Evolutionary conservation across 2,113 vertebrate species (phyloP), one percentile per base, ranked within the genome.

Genomic region (Seriola aureovittata): DNA sequence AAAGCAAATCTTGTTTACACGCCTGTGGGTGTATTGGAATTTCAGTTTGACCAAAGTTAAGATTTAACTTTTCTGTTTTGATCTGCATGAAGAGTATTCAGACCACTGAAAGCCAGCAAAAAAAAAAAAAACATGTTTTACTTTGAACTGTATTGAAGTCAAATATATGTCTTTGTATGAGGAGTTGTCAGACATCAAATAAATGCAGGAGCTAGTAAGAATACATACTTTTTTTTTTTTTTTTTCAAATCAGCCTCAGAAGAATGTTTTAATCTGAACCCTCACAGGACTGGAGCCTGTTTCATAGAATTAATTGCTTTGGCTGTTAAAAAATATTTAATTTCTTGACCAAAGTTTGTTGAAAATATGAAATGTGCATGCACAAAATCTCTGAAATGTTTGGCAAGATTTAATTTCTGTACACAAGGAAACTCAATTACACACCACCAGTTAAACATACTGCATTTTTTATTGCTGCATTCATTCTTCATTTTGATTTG

Each of bases 71-170:
- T 88, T 82, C 74, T 83, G 81, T 89, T 92, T 90, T 92, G 85
- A 91, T 90, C 82, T 82, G 71, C 78, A 84, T 71, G 81, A 84
- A 48, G 9, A 85, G 71, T 73, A 87, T 82, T 89, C 75, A 84
- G 80, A 84, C 74, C 74, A 90, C 79, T 89, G 62, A 70, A 74
- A 76, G 81, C 14, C 0, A 72, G 40, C 8, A 66, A 68, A 52
- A 46, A 34, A 40, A 69, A 23, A 54, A 75, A 75, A 75, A 57
- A 80, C 60, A 76, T 75, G 17, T 88, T 85, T 88, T 72, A 86
- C 92, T 92, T 90, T 92, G 90, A 93, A 90, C 89, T 82, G 63
- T 78, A 85, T 52, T 88, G 80, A 84, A 81, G 81, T 92, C 80
- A 72, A 72, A 80, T 88, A 82, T 86, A 85, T 75, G 73, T 89